These are phyloP conservation scores for Antechinus flavipes DNA, from an alignment of 2,113 vertebrate genomes.

Conservation along the genomic window DNA sequence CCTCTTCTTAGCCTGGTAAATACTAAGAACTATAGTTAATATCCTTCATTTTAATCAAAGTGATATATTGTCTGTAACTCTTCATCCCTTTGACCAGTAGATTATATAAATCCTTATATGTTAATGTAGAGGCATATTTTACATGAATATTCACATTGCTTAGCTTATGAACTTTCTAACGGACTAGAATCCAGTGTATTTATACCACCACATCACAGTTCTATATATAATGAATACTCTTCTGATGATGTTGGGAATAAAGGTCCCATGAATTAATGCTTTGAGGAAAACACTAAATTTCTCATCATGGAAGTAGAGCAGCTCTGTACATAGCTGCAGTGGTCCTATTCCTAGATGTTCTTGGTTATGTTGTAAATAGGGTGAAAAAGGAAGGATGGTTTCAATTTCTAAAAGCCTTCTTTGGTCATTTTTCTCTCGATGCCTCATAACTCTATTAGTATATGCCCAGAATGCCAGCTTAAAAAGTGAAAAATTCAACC, in stretches of 20 bases:
- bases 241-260: not conserved
- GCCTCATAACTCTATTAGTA: slow-evolving; percentile 14
- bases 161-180: not conserved
- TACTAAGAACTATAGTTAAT: not conserved
- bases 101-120: not conserved
- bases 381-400: not conserved
- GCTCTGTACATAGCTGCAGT: not conserved
- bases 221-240: not conserved
- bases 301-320: not conserved
- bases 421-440: not conserved
- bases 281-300: not conserved
- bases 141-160: not conserved
- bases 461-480: slow-evolving; percentile 20
- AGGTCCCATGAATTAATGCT: not conserved
- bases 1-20: not conserved
- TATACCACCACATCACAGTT: not conserved
- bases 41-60: not conserved
- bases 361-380: not conserved
- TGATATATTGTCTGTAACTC: not conserved
- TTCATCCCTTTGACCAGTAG: not conserved
- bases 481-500: slow-evolving; percentile 46
- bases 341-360: not conserved
- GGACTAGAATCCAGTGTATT: not conserved
- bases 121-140: not conserved
- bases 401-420: not conserved